Base-by-base conservation (phyloP, 1,140 invertebrate genomes). In the Brachionus manjavacas region DNA sequence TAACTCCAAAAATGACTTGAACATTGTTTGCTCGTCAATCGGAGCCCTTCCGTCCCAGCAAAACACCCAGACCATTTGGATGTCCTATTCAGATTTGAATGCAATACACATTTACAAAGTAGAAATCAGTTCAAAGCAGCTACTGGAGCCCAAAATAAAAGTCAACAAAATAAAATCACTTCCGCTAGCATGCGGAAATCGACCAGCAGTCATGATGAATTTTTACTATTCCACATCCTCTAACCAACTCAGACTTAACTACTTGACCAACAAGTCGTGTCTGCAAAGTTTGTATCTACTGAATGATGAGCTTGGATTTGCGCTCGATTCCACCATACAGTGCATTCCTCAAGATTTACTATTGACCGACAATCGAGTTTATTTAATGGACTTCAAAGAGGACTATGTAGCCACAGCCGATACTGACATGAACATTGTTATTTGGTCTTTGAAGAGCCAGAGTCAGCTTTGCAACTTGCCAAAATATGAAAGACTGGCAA, bases 1-100 rank as follows among this genome's bases (percentile, higher is more conserved):
- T 60, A 89, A 91, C 78, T 91, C 91, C 6, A 92, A 93, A 87
- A 88, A 90, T 1, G 90, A 91, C 8, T 92, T 93, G 86, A 90
- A 89, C 20, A 92, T 95, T 20, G 87, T 92, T 7, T 93, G 92
- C 86, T 91, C 91, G 12, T 81, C 79, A 25, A 64, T 81, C 4
- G 79, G 79, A 12, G 8, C 35, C 9, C 2, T 43, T 46, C 79
- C 79, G 9, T 11, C 7, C 4, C 39, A 35, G 1, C 20, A 81
- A 39, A 20, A 4, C 11, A 6, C 64, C 8, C 64, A 81, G n/a
- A 35, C n/a, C 31, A 16, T 81, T 25, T 81, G 79, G 79, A 25
- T 81, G 23, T 64, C 52, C 1, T 81, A 81, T 68, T 81, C 79
- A 12, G 79, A 81, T 41, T 46, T 81, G n/a, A 81, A 81, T 46